phyloP scores from a whole-genome alignment of 64 coral and sea anemone genomes.

The Actinia equina region DNA sequence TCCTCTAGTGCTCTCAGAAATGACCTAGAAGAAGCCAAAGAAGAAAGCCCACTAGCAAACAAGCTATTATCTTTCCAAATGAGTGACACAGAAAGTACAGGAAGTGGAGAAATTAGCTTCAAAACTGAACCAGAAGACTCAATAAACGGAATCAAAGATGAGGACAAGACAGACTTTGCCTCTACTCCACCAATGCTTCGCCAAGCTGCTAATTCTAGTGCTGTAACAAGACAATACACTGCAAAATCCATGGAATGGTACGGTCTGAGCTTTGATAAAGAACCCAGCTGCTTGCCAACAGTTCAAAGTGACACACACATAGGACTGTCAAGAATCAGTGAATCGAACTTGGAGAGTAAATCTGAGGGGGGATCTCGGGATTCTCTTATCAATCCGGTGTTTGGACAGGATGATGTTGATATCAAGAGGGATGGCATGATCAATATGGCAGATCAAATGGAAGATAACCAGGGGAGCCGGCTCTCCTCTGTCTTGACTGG shows the following conservation, averaged over 20 bases:
- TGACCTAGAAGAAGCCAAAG: slow-evolving; percentile 12
- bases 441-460: neutral
- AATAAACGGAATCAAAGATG: slow-evolving; percentile 10
- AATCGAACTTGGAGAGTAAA: slow-evolving; percentile 61
- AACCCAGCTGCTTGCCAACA: slow-evolving; percentile 19
- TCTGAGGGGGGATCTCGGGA: slow-evolving; percentile 24
- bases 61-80: neutral
- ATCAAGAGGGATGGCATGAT: slow-evolving; percentile 26
- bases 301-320: slow-evolving; percentile 30
- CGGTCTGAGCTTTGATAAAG: slow-evolving; percentile 56
- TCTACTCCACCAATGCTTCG: slow-evolving; percentile 21
- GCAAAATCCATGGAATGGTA: slow-evolving; percentile 78
- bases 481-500: slow-evolving; percentile 50
- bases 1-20: slow-evolving; percentile 12
- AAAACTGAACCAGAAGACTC: slow-evolving; percentile 8
- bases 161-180: slow-evolving; percentile 20
- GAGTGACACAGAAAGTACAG: slow-evolving; percentile 20
- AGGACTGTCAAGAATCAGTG: slow-evolving; percentile 53
- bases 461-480: slow-evolving; percentile 58
- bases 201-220: slow-evolving; percentile 18
- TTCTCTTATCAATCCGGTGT: slow-evolving; percentile 25
- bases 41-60: slow-evolving; percentile 21
- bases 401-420: slow-evolving; percentile 33
- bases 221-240: slow-evolving; percentile 34
- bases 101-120: slow-evolving; percentile 17